Evolutionary conservation across 2,113 vertebrate species (phyloP), one percentile per base, ranked within the genome.

Genomic region (Tragelaphus buxtoni): DNA sequence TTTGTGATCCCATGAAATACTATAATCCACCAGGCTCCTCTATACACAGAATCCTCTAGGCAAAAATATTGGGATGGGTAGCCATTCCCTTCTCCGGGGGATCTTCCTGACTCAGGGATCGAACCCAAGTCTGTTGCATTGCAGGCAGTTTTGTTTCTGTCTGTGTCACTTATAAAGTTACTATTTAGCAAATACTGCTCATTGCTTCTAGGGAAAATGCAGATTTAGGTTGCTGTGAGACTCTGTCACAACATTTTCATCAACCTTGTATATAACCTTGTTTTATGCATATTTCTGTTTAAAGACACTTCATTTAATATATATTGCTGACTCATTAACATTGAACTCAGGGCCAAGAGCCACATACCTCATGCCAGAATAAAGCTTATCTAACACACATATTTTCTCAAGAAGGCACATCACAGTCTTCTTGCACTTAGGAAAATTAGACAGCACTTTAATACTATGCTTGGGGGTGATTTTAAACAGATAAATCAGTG

Each of bases 231-330:
- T 76, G 4, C 12, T 26, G 7, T 22, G 51, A 83, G 39, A 32
- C 24, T n/a, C 61, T 51, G 42, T 82, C 16, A 86, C 22, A 74
- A 86, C 17, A 74, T 58, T 93, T 74, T 55, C 22, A 45, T 74
- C 28, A 81, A 18, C 20, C 4, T 80, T 58, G 3, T 74, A 20
- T 9, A 91, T 32, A 35, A 47, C 14, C 26, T 89, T 65, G 7
- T 58, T 83, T 88, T 72, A 53, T 60, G 20, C 87, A 10, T 63
- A 35, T 90, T 94, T 90, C 49, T 77, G 14, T 82, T 89, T 92
- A 94, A 82, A 47, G 6, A 60, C 30, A 87, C 5, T n/a, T 56
- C 88, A 80, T 63, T 80, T 93, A 42, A 61, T 28, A 17, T 72
- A 24, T 65, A 28, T n/a, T 65, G 32, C 6, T 90, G 32, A 80